These are phyloP conservation scores for Struthio camelus DNA, from an alignment of 2,113 vertebrate genomes.

Conservation along the genomic window DNA sequence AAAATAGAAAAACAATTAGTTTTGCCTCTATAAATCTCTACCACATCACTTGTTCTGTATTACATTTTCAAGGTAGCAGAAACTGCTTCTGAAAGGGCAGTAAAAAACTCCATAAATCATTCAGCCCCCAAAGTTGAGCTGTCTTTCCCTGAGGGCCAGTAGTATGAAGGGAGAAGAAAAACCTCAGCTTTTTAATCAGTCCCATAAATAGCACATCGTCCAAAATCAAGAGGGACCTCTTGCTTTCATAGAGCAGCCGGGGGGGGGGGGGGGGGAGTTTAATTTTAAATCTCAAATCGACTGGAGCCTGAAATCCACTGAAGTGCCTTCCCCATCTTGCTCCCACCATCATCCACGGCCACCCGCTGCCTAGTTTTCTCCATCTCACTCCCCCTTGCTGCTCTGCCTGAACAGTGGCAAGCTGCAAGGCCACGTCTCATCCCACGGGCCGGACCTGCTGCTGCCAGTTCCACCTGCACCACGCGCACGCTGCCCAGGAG, in stretches of 20 bases:
- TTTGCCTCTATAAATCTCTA: neutral
- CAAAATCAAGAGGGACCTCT: neutral
- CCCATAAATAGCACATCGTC: neutral
- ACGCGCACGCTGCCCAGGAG: too few species aligned
- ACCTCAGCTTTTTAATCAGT: neutral
- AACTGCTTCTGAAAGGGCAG: neutral
- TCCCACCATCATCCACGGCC: too few species aligned
- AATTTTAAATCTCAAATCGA: neutral
- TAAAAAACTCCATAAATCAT: too few species aligned
- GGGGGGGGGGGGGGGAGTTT: neutral
- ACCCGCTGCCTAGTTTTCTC: too few species aligned
- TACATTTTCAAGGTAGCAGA: neutral
- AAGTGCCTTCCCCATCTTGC: too few species aligned
- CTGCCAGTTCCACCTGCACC: too few species aligned
- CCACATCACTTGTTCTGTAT: fast-evolving
- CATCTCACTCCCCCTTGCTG: too few species aligned
- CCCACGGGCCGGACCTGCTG: too few species aligned
- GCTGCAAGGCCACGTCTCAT: too few species aligned
- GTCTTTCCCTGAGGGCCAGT: fast-evolving
- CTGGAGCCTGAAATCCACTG: neutral
- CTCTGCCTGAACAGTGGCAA: too few species aligned
- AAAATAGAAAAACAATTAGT: fast-evolving
- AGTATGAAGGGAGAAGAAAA: neutral
- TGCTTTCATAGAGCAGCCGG: neutral
- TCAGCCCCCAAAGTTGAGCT: neutral